Evolutionary conservation across 2,888 invertebrate genomes (phyloP).

Genomic region (Plusia festucae): DNA sequence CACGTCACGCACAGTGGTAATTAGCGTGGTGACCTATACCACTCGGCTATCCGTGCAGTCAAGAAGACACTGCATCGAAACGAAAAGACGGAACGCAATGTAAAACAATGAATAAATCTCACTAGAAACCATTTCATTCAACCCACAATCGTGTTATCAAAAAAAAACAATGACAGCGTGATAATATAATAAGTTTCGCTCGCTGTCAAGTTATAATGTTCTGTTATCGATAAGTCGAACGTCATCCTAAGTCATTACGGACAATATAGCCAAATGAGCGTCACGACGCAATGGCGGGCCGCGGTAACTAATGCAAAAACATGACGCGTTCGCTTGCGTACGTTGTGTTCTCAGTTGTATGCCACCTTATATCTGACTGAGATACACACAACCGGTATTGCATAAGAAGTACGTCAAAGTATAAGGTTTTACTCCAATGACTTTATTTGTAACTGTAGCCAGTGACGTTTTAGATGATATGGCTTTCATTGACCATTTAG

Average conservation of each 20-base stretch:
- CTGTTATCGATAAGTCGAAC: constrained; percentile 19
- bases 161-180: constrained; percentile 11
- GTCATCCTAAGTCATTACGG: constrained; percentile 32
- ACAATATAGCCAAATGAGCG: constrained; percentile 26
- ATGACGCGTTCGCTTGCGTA: constrained; percentile 29
- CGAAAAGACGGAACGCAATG: not conserved
- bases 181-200: constrained; percentile 3
- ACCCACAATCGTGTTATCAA: not conserved
- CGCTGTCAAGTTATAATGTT: constrained; percentile 15
- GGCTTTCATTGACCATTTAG: not conserved
- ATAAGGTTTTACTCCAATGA: constrained; percentile 16
- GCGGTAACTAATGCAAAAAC: constrained; percentile 26
- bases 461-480: constrained; percentile 26
- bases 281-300: constrained; percentile 11
- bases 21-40: too few species aligned
- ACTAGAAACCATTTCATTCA: constrained; percentile 32
- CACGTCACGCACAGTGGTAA: too few species aligned
- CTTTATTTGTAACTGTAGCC: constrained; percentile 2
- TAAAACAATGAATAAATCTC: constrained; percentile 16
- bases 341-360: constrained; percentile 21
- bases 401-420: constrained; percentile 15
- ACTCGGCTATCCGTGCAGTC: too few species aligned
- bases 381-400: constrained; percentile 17
- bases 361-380: constrained; percentile 28
- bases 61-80: not conserved